A percentile compares a stretch with the other conserved stretches of the same genome.
Evolutionary conservation across 1,140 invertebrate genomes (phyloP).

Genomic region (Caenorhabditis brenneri): DNA sequence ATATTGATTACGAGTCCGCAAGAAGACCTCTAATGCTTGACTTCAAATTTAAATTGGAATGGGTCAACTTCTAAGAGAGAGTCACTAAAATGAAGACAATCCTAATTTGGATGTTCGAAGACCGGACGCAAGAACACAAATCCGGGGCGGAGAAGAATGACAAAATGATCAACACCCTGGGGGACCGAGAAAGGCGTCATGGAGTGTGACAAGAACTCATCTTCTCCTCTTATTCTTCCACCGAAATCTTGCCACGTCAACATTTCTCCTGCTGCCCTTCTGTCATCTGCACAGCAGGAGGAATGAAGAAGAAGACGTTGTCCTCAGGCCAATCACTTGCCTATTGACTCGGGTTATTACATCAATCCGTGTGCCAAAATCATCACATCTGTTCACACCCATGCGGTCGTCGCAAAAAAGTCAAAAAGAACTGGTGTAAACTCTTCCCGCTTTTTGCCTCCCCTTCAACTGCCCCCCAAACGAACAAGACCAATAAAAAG

Average conservation of each 20-base stretch:
- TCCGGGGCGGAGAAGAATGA: not conserved
- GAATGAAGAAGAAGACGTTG: slow-evolving; percentile 19
- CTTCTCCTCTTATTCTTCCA: not conserved
- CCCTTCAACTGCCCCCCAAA: not conserved
- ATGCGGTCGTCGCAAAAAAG: slow-evolving; percentile 19
- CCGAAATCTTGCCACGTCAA: not conserved
- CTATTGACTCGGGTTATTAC: slow-evolving; percentile 30
- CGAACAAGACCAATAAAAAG: slow-evolving; percentile 34
- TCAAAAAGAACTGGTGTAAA: slow-evolving; percentile 25
- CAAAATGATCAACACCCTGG: not conserved
- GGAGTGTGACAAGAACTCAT: slow-evolving; percentile 23
- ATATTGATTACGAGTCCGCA: too few species aligned
- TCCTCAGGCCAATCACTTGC: not conserved
- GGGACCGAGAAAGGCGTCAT: not conserved
- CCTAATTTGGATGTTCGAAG: not conserved
- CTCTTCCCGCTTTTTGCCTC: not conserved
- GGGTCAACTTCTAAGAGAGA: too few species aligned
- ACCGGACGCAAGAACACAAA: not conserved
- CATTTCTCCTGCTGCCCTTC: not conserved
- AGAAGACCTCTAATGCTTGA: too few species aligned
- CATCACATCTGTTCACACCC: slow-evolving; percentile 30
- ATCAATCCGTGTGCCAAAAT: not conserved
- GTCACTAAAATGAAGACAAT: not conserved
- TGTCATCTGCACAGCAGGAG: slow-evolving; percentile 20
- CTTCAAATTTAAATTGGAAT: too few species aligned